Conservation (phyloP, 2,113 vertebrate genomes). For the Tachuris rubrigastra region DNA sequence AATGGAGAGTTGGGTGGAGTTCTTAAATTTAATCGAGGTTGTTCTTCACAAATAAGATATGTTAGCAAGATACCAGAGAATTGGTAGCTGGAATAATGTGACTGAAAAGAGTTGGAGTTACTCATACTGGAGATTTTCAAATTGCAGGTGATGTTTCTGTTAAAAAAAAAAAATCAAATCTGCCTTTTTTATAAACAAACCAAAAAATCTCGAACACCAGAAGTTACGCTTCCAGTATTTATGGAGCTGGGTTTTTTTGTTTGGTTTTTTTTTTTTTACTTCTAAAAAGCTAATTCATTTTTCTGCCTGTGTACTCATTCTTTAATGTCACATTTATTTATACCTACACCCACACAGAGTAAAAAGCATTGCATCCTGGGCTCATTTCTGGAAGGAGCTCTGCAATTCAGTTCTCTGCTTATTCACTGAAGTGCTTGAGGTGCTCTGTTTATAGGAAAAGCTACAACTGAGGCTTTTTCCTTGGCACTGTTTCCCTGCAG, state of each 20-base stretch:
- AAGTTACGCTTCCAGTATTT: conserved; percentile 33
- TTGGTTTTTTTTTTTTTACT: neutral
- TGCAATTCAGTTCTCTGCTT: conserved; percentile 40
- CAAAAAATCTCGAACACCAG: neutral
- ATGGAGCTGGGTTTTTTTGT: neutral
- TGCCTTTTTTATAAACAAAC: neutral
- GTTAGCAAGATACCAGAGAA: neutral
- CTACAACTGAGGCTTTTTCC: conserved; percentile 37
- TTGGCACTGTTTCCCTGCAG: conserved; percentile 23
- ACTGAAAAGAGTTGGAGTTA: neutral
- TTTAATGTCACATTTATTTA: conserved; percentile 68
- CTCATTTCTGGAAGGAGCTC: conserved; percentile 52
- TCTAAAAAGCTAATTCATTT: conserved; percentile 45
- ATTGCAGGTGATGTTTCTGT: neutral
- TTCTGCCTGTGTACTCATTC: conserved; percentile 44
- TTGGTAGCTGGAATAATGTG: neutral
- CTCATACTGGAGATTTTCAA: neutral
- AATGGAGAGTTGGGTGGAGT: neutral
- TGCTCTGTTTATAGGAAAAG: conserved; percentile 60
- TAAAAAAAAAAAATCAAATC: neutral
- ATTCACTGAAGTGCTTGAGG: conserved; percentile 30
- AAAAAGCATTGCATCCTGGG: neutral
- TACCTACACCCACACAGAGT: conserved; percentile 53
- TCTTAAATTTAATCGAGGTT: neutral
- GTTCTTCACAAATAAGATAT: neutral